These are phyloP conservation scores for Tauraco erythrolophus DNA, from an alignment of 2,113 vertebrate species.

Conservation along the genomic window DNA sequence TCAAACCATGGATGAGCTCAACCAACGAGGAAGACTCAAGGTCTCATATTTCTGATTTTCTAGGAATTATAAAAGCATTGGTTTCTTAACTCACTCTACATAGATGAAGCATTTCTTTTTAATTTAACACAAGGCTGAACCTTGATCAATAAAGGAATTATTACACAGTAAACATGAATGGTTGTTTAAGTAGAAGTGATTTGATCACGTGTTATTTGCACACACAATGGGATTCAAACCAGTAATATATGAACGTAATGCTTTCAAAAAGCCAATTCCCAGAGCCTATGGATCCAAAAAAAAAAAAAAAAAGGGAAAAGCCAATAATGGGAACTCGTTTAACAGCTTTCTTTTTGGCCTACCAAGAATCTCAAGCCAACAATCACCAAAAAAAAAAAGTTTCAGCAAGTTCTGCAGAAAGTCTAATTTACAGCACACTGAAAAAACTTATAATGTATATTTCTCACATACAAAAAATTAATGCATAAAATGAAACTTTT, in stretches of 20 bases:
- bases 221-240: background rate
- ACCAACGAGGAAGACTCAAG: background rate
- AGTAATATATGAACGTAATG: background rate
- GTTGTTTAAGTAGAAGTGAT: background rate
- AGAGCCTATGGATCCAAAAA: background rate
- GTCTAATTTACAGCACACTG: background rate
- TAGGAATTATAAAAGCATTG: background rate
- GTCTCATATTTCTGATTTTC: background rate
- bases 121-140: background rate
- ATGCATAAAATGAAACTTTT: background rate
- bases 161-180: background rate
- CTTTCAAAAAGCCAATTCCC: background rate
- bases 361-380: background rate
- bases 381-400: background rate
- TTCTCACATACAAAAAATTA: background rate
- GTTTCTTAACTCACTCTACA: background rate
- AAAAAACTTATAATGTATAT: background rate
- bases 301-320: too few relatives aligned
- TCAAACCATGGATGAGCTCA: background rate
- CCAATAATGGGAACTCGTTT: background rate
- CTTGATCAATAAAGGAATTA: background rate
- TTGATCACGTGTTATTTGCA: background rate
- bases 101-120: background rate
- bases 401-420: background rate
- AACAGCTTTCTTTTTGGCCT: background rate